Conservation (phyloP, 2,888 invertebrate species). For the Tholera decimalis region DNA sequence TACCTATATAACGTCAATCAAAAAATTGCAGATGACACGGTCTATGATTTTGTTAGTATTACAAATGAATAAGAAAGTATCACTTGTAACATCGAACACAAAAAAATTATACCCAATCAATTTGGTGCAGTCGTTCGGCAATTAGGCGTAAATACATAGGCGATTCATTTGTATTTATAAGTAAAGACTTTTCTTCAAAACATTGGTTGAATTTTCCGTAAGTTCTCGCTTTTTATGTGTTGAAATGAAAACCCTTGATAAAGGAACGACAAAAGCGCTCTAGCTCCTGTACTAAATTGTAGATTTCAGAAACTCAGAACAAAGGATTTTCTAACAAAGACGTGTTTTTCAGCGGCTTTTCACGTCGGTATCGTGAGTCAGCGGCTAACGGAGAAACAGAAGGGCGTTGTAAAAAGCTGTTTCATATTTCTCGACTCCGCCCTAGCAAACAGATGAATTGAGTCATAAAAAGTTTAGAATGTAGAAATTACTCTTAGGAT, state of each 20-base stretch:
- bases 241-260: background rate
- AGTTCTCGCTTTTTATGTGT: background rate
- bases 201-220: background rate
- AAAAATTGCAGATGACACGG: no score
- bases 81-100: no score
- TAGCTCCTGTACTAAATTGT: conserved; percentile 59
- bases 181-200: no score
- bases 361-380: conserved; percentile 34
- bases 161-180: no score
- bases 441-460: background rate
- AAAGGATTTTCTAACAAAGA: conserved; percentile 67
- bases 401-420: background rate
- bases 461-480: no score
- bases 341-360: conserved; percentile 36
- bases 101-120: no score
- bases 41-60: no score
- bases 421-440: background rate
- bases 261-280: background rate
- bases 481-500: no score
- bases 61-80: no score
- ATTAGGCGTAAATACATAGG: no score
- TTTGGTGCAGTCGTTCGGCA: no score
- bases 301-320: conserved; percentile 67
- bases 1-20: no score
- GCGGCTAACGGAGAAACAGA: conserved; percentile 17